Base-by-base conservation (phyloP, 1,140 invertebrate species). In the Eurosta solidaginis region DNA sequence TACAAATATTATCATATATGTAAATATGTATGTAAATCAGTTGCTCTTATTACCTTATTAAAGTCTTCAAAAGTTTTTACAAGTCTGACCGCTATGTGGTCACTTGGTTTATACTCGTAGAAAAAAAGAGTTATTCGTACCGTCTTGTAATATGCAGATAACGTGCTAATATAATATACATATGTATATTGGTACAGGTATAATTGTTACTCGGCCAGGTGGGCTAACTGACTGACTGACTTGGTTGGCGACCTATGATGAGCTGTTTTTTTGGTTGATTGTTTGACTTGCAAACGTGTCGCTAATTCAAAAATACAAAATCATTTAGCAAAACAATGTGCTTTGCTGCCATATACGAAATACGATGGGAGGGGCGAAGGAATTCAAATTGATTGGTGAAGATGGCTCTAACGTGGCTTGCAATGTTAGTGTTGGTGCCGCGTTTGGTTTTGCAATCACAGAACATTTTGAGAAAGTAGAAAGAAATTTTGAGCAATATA, bases 71-170 rank as follows among this genome's bases (percentile, higher is more conserved):
- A 17, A 68, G 36, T 33, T 40, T 36, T 3, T 36, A n/a, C 54
- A 20, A 36, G 6, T 63, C 25, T 68, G 59, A 68, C 10, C 59
- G 59, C 12, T 68, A 68, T 29, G 59, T 68, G 59, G 59, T 33
- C 59, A 68, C 59, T 68, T 68, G 59, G 6, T n/a, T n/a, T n/a
- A n/a, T n/a, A n/a, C n/a, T n/a, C 29, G 33, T 68, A 27, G n/a
- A 36, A 68, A 68, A 33, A 36, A 68, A 68, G n/a, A 68, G 33
- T 68, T 68, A 17, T 40, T 68, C 5, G 59, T 68, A 40, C 36
- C 54, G 17, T 63, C 54, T 36, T 59, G 27, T 59, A 14, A 20
- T 54, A 54, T 25, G 17, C 25, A 22, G n/a, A 22, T 25, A 6
- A 20, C 6, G 20, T 6, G 10, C 20, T 3, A 9, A 52, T 22